Evolutionary conservation across 2,888 invertebrate genomes (phyloP), one percentile per base, ranked within the genome.

Genomic region (Selenia dentaria): DNA sequence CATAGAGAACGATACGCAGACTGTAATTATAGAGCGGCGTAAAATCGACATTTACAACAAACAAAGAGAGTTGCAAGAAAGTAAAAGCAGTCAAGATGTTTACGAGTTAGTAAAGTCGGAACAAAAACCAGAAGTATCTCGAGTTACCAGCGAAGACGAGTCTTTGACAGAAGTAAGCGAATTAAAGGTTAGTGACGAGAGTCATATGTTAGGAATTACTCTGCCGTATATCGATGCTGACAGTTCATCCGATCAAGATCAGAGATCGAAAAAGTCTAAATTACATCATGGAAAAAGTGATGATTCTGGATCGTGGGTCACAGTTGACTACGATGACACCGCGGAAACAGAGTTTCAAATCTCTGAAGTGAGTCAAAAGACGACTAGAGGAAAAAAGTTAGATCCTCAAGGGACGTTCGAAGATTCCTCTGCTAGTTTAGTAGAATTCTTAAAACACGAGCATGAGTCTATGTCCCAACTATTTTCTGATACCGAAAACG

Each of bases 241-340:
- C 62, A 89, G 93, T 82, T 83, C 92, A 57, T 81, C 87, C 62
- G 83, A 91, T 53, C 89, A 88, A 68, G 89, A 89, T 50, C 86
- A 83, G 51, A 69, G 59, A 38, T 79, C 79, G 5, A 83, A 71
- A 31, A 77, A 73, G 50, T 48, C 55, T 0, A 81, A 73, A 49
- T 57, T 87, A 6, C 58, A 62, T 22, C 91, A 93, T 2, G 93
- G 93, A 48, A 86, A 88, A 61, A 94, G 94, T 57, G 94, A 94
- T 70, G 94, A 94, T 65, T 94, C 94, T 0, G 92, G 92, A 1
- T 94, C 94, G 1, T 94, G 93, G 92, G 88, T 93, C 57, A 93
- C 94, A 0, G 92, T 93, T 1, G 94, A 94, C 61, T 93, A 93
- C 67, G 94, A 94, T 54, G 94, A 94, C 57, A 92, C 93, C n/a